phyloP scores from a whole-genome alignment of 1,140 invertebrate species.

The Drosophila busckii region DNA sequence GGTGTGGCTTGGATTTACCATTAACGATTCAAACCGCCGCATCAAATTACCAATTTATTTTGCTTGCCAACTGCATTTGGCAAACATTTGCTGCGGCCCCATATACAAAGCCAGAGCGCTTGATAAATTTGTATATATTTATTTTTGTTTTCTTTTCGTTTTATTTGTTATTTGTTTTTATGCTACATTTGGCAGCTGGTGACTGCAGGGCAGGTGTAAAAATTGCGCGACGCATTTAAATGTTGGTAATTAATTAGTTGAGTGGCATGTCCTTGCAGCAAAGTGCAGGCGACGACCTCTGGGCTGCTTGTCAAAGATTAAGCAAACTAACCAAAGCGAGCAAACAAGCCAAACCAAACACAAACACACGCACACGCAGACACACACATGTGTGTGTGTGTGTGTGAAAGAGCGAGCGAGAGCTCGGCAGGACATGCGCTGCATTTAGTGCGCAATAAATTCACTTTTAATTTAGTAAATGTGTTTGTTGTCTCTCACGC shows the following conservation, averaged over 20 bases:
- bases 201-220: no score
- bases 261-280: slow-evolving; percentile 13
- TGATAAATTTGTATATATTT: slow-evolving; percentile 28
- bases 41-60: slow-evolving; percentile 76
- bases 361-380: slow-evolving; percentile 10
- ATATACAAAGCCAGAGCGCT: slow-evolving; percentile 11
- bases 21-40: slow-evolving; percentile 57
- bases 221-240: slow-evolving; percentile 29
- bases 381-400: slow-evolving; percentile 30
- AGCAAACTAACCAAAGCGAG: slow-evolving; percentile 64
- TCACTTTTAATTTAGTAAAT: slow-evolving; percentile 76
- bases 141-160: no score
- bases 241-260: slow-evolving; percentile 40
- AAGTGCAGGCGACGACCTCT: slow-evolving; percentile 53
- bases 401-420: not conserved
- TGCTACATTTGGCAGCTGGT: no score
- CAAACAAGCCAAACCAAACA: no score
- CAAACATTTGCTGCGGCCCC: slow-evolving; percentile 15
- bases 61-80: slow-evolving; percentile 42
- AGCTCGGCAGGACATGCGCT: slow-evolving; percentile 44
- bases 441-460: slow-evolving; percentile 76
- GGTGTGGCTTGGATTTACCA: slow-evolving; percentile 31
- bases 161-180: no score
- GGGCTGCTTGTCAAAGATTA: slow-evolving; percentile 74
- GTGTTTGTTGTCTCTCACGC: slow-evolving; percentile 50